Evolutionary conservation across 2,888 invertebrate genomes (phyloP), one percentile per base, ranked within the genome.

Genomic region (Bugula neritina): DNA sequence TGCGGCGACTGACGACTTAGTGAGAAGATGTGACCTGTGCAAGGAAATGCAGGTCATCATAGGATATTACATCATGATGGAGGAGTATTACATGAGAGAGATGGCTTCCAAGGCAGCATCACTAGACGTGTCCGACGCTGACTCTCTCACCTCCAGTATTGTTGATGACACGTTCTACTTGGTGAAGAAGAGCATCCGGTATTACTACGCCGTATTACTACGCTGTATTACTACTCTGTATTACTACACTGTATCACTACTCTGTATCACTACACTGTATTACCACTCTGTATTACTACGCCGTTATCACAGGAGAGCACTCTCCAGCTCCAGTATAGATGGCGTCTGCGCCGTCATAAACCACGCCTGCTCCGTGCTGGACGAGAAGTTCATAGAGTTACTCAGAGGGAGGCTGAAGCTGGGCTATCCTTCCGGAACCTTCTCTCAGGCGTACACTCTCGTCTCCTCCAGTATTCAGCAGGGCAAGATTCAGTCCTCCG

Each of bases 141-240:
- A 81, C n/a, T 78, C 84, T 34, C 78, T 85, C 43, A 90, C 90
- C 0, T 94, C 95, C 1, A 95, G 93, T 77, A 90, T 99, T 87
- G 92, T 98, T 0, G 99, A 99, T 83, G 98, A 99, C 84, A 92
- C 96, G 0, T 98, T 98, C 86, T 99, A 94, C 83, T 94, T 99
- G 76, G 90, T 97, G 1, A 90, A 94, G 79, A 98, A 98, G 86
- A 94, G 95, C 78, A 91, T 97, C 71, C 88, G 91, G 92, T 90
- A 81, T 75, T 75, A 85, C 71, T 21, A n/a, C 10, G 13, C 25
- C 23, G 21, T 52, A 52, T n/a, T n/a, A n/a, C n/a, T n/a, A n/a
- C n/a, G n/a, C n/a, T n/a, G n/a, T n/a, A n/a, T n/a, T n/a, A n/a
- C n/a, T n/a, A n/a, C n/a, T n/a, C n/a, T n/a, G n/a, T n/a, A n/a